Base-by-base conservation (phyloP, 2,797 vertebrate genomes). In the Tadarida brasiliensis region DNA sequence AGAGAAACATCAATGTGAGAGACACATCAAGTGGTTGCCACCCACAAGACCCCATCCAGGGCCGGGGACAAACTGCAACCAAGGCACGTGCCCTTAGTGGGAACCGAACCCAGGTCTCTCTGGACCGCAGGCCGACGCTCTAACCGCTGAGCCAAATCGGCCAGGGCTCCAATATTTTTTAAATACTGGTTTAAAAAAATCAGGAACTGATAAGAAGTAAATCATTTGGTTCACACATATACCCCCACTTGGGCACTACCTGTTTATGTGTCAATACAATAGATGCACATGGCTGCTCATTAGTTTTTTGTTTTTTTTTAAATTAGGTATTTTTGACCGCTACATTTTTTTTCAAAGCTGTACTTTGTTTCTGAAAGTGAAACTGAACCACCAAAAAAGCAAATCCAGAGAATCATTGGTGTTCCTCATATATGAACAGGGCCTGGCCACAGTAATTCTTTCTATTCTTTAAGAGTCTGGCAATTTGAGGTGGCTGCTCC, bases 351-450 rank as follows among this genome's bases (percentile, higher is more conserved):
- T 19, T 11, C n/a, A 56, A 73, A 78, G 54, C 47, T 61, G 35
- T 87, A 47, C 4, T 81, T 3, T 82, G 33, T 81, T 94, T 82
- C 86, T 44, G 15, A 95, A 89, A 92, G 85, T 85, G 49, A 81
- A 91, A 91, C 35, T 10, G 19, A 90, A 82, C 24, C 71, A 47
- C 24, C 10, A 51, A 78, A 54, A 82, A 22, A 63, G 11, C 15
- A 87, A 6, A 59, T 47, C 28, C 73, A 33, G 4, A 76, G 76
- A 81, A 73, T 10, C 56, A 61, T 35, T 33, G 80, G 61, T 76
- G 11, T 26, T 56, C 3, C 59, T 73, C 33, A 44, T 33, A 44
- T 28, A 57, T 44, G 8, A 94, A 63, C 30, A 76, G 24, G 10
- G 51, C 51, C 74, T 71, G 30, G 51, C 17, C 63, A 77, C 39